A percentile compares a stretch with the other conserved stretches of the same genome.
Evolutionary conservation across 2,113 vertebrate genomes (phyloP).

Genomic region (Cacatua alba): DNA sequence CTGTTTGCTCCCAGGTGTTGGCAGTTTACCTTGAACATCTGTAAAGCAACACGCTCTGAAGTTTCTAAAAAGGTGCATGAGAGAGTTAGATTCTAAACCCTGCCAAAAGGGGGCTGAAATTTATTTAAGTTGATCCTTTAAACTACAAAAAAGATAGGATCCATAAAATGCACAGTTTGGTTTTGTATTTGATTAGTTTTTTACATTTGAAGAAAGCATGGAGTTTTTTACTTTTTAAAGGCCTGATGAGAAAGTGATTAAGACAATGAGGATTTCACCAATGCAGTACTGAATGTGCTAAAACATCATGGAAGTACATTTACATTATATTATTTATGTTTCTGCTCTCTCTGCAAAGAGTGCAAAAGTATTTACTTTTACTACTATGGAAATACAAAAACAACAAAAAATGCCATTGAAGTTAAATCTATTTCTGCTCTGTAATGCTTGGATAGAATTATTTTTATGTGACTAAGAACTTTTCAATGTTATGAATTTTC

Average conservation of each 20-base stretch:
- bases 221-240: neutral
- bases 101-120: neutral
- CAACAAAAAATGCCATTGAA: neutral
- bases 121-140: neutral
- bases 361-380: neutral
- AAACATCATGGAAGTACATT: neutral
- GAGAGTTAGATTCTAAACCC: neutral
- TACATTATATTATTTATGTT: neutral
- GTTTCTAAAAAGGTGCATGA: neutral
- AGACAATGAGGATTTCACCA: neutral
- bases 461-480: neutral
- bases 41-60: neutral
- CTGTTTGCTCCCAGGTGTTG: neutral
- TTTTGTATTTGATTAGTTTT: neutral
- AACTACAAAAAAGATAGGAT: neutral
- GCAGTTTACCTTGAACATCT: conserved; percentile 3
- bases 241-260: neutral
- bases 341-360: neutral
- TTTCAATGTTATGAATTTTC: neutral
- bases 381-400: neutral
- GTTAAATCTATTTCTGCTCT: neutral
- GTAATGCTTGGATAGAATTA: neutral
- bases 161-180: neutral
- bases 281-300: neutral
- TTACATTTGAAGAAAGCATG: neutral